Base-by-base conservation (phyloP, 2,888 invertebrate genomes). In the Cepaea hortensis region DNA sequence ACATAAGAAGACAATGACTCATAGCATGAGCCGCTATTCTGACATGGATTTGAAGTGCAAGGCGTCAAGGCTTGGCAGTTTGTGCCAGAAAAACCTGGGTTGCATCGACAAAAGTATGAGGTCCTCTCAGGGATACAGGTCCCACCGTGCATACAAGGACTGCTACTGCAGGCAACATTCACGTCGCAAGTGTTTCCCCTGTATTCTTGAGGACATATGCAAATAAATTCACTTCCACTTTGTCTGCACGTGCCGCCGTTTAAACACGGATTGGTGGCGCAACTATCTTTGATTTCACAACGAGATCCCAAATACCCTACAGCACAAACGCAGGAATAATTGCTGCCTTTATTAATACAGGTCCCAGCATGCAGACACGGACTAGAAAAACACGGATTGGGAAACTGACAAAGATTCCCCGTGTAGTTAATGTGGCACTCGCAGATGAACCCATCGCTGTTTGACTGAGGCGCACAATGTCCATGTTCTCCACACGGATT, bases 21-120 rank as follows among this genome's bases (percentile, higher is more conserved):
- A 79, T 85, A 85, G 50, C 85, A 85, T 15, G 85, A 79, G 13
- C 85, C 85, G 6, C 85, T 79, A 79, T 85, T 85, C 15, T 70
- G 68, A 23, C 85, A 85, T 13, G 77, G 85, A 68, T 13, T 77
- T 18, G 85, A 77, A 23, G 70, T 9, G 55, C 85, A 85, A 4
- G 85, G 77, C 3, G 85, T 70, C 18, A 23, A 35, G 18, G 70
- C 23, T 35, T 85, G 55, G 20, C 85, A 85, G n/a, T 79, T 68
- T 75, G 77, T n/a, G 13, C 85, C 85, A 4, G 85, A 85, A 85
- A 48, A 85, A 4, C 79, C 85, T 50, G 85, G 23, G 23, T 20
- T 6, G 15, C 85, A 85, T 18, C 79, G 11, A 35, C 85, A 85
- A 20, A 85, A 85, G 61, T 79, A 79, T 9, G 62, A 23, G 13